These are phyloP conservation scores for Nycteola revayana DNA, from an alignment of 2,888 invertebrate species.

Conservation along the genomic window DNA sequence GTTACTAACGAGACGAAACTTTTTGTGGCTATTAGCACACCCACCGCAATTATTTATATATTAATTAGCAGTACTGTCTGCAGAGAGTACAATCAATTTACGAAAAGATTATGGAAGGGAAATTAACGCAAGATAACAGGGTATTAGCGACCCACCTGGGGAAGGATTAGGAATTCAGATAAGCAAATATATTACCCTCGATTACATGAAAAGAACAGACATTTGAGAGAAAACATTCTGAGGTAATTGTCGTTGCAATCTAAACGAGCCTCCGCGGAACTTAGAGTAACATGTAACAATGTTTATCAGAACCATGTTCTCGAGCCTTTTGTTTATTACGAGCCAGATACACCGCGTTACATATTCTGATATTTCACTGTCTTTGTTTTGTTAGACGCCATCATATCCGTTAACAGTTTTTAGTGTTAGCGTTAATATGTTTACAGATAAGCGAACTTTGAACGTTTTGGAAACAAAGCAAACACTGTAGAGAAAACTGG, in stretches of 20 bases:
- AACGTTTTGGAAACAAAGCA: slow-evolving; percentile 19
- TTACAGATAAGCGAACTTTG: slow-evolving; percentile 29
- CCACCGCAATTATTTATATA: slow-evolving; percentile 35
- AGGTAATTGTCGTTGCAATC: slow-evolving; percentile 56
- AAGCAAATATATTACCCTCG: slow-evolving; percentile 67
- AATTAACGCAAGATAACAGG: slow-evolving; percentile 71
- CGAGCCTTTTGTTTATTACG: slow-evolving; percentile 58
- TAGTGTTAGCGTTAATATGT: slow-evolving; percentile 23
- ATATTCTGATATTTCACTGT: slow-evolving; percentile 60
- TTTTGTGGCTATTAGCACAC: slow-evolving; percentile 3
- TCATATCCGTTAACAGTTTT: slow-evolving; percentile 38
- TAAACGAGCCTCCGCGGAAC: slow-evolving; percentile 55
- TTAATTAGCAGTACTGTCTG: slow-evolving; percentile 36
- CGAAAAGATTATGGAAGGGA: slow-evolving; percentile 55
- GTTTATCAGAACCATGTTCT: slow-evolving; percentile 54
- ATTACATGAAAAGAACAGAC: slow-evolving; percentile 61
- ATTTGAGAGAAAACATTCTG: slow-evolving; percentile 54
- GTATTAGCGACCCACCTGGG: slow-evolving; percentile 66
- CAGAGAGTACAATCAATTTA: slow-evolving; percentile 61
- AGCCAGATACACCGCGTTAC: slow-evolving; percentile 46
- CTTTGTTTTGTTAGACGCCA: slow-evolving; percentile 55
- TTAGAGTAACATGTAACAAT: slow-evolving; percentile 49
- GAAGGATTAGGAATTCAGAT: slow-evolving; percentile 65
- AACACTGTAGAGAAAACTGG: slow-evolving; percentile 7
- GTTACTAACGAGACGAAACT: slow-evolving; percentile 18